Base-by-base conservation (phyloP, 1,140 invertebrate genomes). In the Calephelis virginiensis region DNA sequence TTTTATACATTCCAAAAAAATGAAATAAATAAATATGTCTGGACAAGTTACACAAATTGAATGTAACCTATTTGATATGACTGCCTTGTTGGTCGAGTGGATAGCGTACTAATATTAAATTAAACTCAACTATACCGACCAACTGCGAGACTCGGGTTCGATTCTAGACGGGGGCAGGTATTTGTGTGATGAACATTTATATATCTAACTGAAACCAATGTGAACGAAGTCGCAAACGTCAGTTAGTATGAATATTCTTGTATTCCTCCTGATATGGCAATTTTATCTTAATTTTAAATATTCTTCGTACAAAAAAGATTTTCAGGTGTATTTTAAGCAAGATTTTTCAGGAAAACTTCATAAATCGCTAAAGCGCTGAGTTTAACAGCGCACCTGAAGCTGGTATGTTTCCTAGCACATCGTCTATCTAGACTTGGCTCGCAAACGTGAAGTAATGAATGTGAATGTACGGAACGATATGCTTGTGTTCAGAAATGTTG, bases 401-500 rank as follows among this genome's bases (percentile, higher is more conserved):
- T 65, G 47, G 60, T 47, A 49, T 63, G 62, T 66, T 65, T 69
- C 37, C 68, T 63, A 47, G 45, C 38, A 68, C 67, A 48, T 59
- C 63, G 38, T 69, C 46, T 61, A 69, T 69, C 62, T 37, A 53
- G 40, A 17, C 61, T 62, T 40, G 59, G 38, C 72, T 69, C 71
- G 72, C 67, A 74, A 72, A 72, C 56, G 68, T 68, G 67, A 68
- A 63, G 62, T 69, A 73, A 72, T 72, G 62, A 72, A 69, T 70
- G 68, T 46, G 65, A 66, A 69, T 68, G 67, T 66, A 69, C 61
- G 67, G 65, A 66, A 28, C 64, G 62, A 61, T 43, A 64, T 61
- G 64, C 65, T 64, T 45, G 38, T 63, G 49, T 38, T 62, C 59
- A 53, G 47, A 64, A 71, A 62, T 61, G 66, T 70, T 71, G 63